These are phyloP conservation scores for Drosophila bunnanda DNA, from an alignment of 2,888 invertebrate species.

Conservation along the genomic window DNA sequence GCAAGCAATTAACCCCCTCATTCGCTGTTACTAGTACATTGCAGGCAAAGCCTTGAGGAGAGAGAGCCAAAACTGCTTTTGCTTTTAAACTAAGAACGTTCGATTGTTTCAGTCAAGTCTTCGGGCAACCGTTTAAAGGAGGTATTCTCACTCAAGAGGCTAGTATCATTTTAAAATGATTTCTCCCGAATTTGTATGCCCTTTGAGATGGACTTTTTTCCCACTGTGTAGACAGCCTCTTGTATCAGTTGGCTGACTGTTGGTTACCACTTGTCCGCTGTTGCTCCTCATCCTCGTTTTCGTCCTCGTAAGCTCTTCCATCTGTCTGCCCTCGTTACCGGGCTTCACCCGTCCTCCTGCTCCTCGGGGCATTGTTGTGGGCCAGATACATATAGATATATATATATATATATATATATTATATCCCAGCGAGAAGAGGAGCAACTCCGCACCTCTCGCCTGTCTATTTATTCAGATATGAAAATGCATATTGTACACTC, in stretches of 20 bases:
- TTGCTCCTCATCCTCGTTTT: constrained; percentile 13
- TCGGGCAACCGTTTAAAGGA: no score
- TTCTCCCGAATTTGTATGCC: neutral
- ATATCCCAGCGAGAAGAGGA: constrained; percentile 11
- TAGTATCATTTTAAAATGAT: no score
- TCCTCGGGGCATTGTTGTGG: constrained; percentile 45
- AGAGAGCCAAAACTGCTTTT: no score
- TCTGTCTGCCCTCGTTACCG: constrained; percentile 39
- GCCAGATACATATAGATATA: constrained; percentile 6
- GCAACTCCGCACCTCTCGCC: constrained; percentile 18
- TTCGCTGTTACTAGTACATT: neutral
- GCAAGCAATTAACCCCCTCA: neutral
- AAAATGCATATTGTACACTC: constrained; percentile 79
- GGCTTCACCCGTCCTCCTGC: neutral
- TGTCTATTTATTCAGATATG: constrained; percentile 56
- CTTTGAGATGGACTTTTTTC: neutral
- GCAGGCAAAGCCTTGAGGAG: neutral
- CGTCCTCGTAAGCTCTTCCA: constrained; percentile 44
- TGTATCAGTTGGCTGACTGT: constrained; percentile 65
- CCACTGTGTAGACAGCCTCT: constrained; percentile 16
- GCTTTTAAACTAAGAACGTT: no score
- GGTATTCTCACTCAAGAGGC: no score
- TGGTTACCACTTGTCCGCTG: constrained; percentile 69
- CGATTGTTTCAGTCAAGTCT: no score
- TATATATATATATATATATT: constrained; percentile 16